phyloP scores from a whole-genome alignment of 2,797 vertebrate species.

The Acipenser transmontanus region DNA sequence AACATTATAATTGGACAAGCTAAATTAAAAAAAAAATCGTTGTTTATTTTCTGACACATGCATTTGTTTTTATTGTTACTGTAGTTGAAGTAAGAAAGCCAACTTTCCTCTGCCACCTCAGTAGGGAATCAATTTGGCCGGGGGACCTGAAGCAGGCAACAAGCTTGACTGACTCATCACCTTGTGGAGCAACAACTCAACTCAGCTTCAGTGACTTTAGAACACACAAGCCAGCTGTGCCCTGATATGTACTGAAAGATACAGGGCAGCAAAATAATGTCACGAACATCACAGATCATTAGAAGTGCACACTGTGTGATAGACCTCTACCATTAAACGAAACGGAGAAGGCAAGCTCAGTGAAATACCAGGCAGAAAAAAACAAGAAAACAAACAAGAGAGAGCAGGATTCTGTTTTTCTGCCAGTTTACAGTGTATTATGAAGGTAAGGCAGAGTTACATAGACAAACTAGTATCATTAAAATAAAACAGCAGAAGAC shows the following conservation, averaged over 20 bases:
- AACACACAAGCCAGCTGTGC: background rate
- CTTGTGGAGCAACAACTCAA: background rate
- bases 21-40: no score
- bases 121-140: background rate
- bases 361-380: no score
- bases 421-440: no score
- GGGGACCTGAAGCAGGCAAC: background rate
- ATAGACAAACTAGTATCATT: no score
- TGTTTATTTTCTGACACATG: no score
- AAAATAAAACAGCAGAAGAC: no score
- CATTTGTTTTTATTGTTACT: no score
- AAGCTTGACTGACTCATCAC: background rate
- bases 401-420: no score
- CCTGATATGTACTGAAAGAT: background rate
- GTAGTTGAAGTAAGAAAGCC: no score
- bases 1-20: no score
- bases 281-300: background rate
- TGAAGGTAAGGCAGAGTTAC: no score
- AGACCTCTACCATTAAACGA: background rate
- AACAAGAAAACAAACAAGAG: no score
- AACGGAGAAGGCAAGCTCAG: background rate
- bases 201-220: background rate
- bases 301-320: background rate
- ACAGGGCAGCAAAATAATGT: background rate
- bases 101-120: background rate